Evolutionary conservation across 2,113 vertebrate genomes (phyloP).

Genomic region (Colinus virginianus): DNA sequence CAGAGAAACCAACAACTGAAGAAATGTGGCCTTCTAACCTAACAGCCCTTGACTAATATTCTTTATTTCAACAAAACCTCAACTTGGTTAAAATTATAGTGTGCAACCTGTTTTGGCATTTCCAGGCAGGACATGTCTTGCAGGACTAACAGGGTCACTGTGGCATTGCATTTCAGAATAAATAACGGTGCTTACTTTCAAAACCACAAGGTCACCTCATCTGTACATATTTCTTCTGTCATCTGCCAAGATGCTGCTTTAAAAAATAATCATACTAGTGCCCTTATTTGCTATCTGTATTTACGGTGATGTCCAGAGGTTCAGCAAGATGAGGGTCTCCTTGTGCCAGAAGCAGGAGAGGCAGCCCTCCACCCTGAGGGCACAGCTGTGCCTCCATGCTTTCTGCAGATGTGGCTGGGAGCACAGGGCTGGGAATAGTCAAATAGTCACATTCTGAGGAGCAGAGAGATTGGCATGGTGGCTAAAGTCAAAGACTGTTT

Average conservation of each 20-base stretch:
- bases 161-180: slow-evolving; percentile 58
- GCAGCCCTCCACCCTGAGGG: not conserved
- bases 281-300: not conserved
- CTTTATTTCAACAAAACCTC: slow-evolving; percentile 67
- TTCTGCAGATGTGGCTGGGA: not conserved
- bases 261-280: not conserved
- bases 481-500: not conserved
- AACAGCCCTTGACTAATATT: slow-evolving; percentile 54
- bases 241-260: not conserved
- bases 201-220: slow-evolving; percentile 54
- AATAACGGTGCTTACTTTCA: slow-evolving; percentile 29
- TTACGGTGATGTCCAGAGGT: not conserved
- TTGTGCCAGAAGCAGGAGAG: not conserved
- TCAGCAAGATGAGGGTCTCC: not conserved
- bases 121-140: slow-evolving; percentile 35
- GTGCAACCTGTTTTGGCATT: slow-evolving; percentile 59
- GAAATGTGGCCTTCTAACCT: slow-evolving; percentile 67
- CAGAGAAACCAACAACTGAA: slow-evolving; percentile 51
- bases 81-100: slow-evolving; percentile 25
- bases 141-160: slow-evolving; percentile 48
- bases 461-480: not conserved
- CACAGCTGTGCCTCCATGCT: not conserved
- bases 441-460: not conserved
- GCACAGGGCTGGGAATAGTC: rapidly evolving
- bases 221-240: slow-evolving; percentile 21